Percentiles rank a stretch among this genome's conserved stretches.
Evolutionary conservation across 2,888 invertebrate species (phyloP).

Genomic region (Hirtodrosophila histrioides): DNA sequence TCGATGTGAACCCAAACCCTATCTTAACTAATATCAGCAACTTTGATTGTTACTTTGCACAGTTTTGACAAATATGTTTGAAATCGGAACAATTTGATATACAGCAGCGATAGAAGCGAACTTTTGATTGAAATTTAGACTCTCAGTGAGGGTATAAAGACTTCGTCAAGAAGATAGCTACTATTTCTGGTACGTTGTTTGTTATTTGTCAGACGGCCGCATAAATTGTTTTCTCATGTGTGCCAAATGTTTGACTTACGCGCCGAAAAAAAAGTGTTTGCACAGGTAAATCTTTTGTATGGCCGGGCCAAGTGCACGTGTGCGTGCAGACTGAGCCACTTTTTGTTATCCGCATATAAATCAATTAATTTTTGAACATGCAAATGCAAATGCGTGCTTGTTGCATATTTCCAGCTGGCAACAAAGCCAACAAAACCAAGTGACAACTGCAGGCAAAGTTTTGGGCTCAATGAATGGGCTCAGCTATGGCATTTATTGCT

Average conservation of each 20-base stretch:
- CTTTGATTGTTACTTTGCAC: too few relatives aligned
- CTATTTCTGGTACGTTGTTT: slow-evolving; percentile 12
- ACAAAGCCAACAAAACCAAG: slow-evolving; percentile 25
- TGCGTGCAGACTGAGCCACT: slow-evolving; percentile 33
- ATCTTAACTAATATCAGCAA: too few relatives aligned
- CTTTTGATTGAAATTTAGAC: too few relatives aligned
- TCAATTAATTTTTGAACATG: slow-evolving; percentile 70
- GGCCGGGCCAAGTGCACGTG: slow-evolving; percentile 21
- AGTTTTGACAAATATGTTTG: too few relatives aligned
- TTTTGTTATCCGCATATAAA: slow-evolving; percentile 68
- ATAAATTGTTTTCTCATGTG: slow-evolving; percentile 76
- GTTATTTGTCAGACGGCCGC: slow-evolving; percentile 52
- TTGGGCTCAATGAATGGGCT: slow-evolving; percentile 57
- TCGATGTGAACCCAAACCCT: too few relatives aligned
- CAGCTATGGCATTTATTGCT: slow-evolving; percentile 39
- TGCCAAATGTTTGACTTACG: slow-evolving; percentile 77
- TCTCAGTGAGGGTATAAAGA: too few relatives aligned
- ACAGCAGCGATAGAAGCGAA: too few relatives aligned
- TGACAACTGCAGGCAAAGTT: too few relatives aligned
- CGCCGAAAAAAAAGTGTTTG: slow-evolving; percentile 54
- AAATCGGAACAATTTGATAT: too few relatives aligned
- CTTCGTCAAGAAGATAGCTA: too few relatives aligned
- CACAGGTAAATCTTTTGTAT: slow-evolving; percentile 57
- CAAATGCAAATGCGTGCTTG: slow-evolving; percentile 47
- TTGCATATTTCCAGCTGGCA: slow-evolving; percentile 34